Percentiles rank a stretch among this genome's conserved stretches.
Conservation (phyloP, 1,140 invertebrate species). For the Drosophila elegans region DNA sequence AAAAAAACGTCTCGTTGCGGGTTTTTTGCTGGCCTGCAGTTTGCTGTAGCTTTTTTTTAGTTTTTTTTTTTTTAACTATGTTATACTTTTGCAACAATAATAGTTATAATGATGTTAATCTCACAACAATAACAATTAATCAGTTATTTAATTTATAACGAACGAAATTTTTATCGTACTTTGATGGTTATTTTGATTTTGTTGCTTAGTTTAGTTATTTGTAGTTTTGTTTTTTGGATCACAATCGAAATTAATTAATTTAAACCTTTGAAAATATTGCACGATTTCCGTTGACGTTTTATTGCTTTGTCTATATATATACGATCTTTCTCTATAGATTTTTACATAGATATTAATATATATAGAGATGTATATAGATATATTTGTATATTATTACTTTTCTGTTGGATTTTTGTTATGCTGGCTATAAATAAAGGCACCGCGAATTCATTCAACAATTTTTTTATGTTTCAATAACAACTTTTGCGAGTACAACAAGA, state of each 20-base stretch:
- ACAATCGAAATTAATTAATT: conserved; percentile 64
- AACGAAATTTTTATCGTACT: conserved; percentile 39
- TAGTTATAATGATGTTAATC: conserved; percentile 25
- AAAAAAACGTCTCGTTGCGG: conserved; percentile 43
- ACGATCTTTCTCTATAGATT: conserved; percentile 31
- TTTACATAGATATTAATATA: conserved; percentile 45
- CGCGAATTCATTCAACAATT: conserved; percentile 82
- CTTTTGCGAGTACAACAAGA: conserved; percentile 64
- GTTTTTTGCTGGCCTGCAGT: conserved; percentile 40
- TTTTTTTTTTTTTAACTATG: conserved; percentile 14
- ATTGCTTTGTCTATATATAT: conserved; percentile 49
- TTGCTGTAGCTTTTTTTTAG: conserved; percentile 10
- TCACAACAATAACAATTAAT: conserved; percentile 61
- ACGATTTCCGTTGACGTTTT: conserved; percentile 68
- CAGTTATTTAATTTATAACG: conserved; percentile 40
- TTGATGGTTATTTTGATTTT: conserved; percentile 42
- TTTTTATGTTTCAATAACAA: conserved; percentile 62
- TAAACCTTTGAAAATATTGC: conserved; percentile 79
- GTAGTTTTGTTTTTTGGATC: conserved; percentile 46
- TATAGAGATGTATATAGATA: conserved; percentile 63
- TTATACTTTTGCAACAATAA: conserved; percentile 21
- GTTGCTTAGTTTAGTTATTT: conserved; percentile 54
- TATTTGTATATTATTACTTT: conserved; percentile 60
- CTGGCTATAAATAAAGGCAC: conserved; percentile 84
- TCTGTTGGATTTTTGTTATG: conserved; percentile 60